Evolutionary conservation across 2,797 vertebrate species (phyloP).

Genomic region (Hoplostethus atlanticus): DNA sequence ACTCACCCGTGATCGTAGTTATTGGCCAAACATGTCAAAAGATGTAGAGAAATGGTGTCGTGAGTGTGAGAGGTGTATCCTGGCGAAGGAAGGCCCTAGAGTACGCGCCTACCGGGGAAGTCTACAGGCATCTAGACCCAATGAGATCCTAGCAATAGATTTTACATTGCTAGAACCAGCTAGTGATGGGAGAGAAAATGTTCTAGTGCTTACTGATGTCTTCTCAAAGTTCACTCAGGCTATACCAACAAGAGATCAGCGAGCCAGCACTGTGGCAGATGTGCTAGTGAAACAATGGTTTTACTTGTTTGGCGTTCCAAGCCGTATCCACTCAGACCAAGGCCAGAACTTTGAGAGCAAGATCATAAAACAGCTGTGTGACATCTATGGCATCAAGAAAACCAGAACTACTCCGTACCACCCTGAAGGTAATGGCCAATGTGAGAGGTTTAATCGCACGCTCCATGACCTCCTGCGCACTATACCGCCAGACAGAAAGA

Average conservation of each 20-base stretch:
- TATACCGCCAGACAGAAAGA: not conserved
- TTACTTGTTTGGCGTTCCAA: not conserved
- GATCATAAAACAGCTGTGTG: conserved; percentile 26
- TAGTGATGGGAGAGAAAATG: not conserved
- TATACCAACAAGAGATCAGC: conserved; percentile 11
- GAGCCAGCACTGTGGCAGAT: conserved; percentile 12
- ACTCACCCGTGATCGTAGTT: not conserved
- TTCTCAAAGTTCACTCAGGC: conserved; percentile 22
- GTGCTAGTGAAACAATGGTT: conserved; percentile 31
- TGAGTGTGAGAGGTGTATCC: conserved; percentile 4
- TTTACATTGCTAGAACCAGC: conserved; percentile 21
- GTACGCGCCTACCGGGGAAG: not conserved
- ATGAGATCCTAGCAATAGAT: conserved; percentile 21
- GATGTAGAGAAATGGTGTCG: conserved; percentile 14
- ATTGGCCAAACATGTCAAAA: not conserved
- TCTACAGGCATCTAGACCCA: conserved; percentile 4
- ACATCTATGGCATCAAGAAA: not conserved
- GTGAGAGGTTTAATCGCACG: conserved; percentile 12
- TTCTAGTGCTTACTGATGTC: conserved; percentile 25
- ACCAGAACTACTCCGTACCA: conserved; percentile 1
- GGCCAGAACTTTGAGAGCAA: conserved; percentile 11
- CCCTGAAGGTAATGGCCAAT: not conserved
- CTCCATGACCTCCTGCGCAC: conserved; percentile 3
- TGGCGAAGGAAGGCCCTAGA: not conserved
- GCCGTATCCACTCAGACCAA: not conserved